These are phyloP conservation scores for Andrena cerasifolii DNA, from an alignment of 1,140 invertebrate genomes.

Conservation along the genomic window DNA sequence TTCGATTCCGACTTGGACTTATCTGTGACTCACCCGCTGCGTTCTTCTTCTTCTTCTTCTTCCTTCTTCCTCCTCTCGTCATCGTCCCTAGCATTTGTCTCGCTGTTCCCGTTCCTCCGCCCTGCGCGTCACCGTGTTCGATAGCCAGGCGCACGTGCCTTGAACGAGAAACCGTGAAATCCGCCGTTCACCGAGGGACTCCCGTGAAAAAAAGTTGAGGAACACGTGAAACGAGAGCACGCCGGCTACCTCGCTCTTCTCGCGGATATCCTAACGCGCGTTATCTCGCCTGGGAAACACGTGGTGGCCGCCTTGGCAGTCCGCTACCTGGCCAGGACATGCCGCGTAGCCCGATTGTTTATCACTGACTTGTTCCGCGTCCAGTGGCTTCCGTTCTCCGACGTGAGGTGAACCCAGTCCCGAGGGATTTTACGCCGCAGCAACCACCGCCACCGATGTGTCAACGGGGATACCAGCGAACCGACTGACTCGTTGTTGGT, in stretches of 20 bases:
- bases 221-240: not conserved
- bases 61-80: slow-evolving; percentile 2
- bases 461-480: slow-evolving; percentile 18
- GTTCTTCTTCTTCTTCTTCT: not conserved
- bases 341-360: slow-evolving; percentile 2
- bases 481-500: slow-evolving; percentile 62
- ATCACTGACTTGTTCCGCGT: not conserved
- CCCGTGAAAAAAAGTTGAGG: slow-evolving; percentile 44
- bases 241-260: not conserved
- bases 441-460: slow-evolving; percentile 6
- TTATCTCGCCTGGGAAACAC: slow-evolving; percentile 15
- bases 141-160: slow-evolving; percentile 56
- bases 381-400: not conserved
- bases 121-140: not conserved
- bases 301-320: slow-evolving; percentile 5
- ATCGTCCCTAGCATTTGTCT: not conserved
- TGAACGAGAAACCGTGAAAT: slow-evolving; percentile 50
- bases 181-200: slow-evolving; percentile 25
- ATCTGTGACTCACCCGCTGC: slow-evolving; percentile 33
- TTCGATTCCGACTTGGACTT: slow-evolving; percentile 64
- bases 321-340: not conserved
- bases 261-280: not conserved
- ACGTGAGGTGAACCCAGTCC: not conserved
- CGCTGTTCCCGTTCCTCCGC: not conserved
- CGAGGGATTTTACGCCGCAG: slow-evolving; percentile 3